Base-by-base conservation (phyloP, 2,113 vertebrate genomes). In the Gobius niger region DNA sequence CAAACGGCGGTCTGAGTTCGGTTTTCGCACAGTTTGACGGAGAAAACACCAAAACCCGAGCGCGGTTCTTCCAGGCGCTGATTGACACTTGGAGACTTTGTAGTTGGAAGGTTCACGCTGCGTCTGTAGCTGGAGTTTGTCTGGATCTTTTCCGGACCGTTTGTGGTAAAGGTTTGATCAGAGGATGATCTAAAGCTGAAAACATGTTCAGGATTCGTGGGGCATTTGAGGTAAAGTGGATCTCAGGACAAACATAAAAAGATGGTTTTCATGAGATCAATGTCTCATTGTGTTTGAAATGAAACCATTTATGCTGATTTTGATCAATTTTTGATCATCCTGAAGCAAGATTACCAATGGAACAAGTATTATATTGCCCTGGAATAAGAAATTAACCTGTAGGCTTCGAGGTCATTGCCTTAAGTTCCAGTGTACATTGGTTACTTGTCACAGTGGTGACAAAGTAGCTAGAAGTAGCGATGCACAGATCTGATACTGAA, bases 71-170 rank as follows among this genome's bases (percentile, higher is more conserved):
- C 49, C 34, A 16, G 73, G 65, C 0, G 15, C 76, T 72, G 65
- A 76, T 57, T 75, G 68, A 70, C 61, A 70, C 68, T 72, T 70
- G 76, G 9, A 46, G 19, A 66, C 52, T 52, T 69, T 47, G 59
- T 64, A 72, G 9, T 60, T 15, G 5, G 7, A 52, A 40, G 44
- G 73, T 24, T 75, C 50, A 60, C 72, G 69, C 70, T 59, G 47
- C 46, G 52, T 7, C 60, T 46, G 50, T 44, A 63, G 18, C 0
- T 6, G 50, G 44, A 51, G 46, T 77, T 61, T 67, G n/a, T 73
- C 76, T 70, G 72, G 50, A 54, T 53, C 51, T 34, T 75, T 83
- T 75, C 65, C 62, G 47, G 44, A 63, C 68, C 56, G 16, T 52
- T 66, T 18, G 74, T 64, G 16, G 34, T 9, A 5, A 16, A 50